Conservation (phyloP, 2,797 vertebrate genomes). For the Rhynchotus rufescens region DNA sequence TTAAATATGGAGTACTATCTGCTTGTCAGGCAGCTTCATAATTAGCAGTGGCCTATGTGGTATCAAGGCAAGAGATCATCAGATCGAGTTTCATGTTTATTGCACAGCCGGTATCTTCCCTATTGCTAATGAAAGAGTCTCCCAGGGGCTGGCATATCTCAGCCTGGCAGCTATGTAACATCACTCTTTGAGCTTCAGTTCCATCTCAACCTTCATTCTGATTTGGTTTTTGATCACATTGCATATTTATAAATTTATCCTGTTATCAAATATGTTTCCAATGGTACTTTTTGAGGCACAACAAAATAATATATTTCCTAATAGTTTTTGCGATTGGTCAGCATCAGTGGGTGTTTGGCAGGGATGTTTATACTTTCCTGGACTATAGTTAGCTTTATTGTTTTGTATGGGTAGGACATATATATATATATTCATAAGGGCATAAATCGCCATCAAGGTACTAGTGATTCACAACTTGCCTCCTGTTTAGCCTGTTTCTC, state of each 20-base stretch:
- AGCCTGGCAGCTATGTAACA: conserved; percentile 52
- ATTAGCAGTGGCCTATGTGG: conserved; percentile 53
- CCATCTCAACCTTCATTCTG: conserved; percentile 46
- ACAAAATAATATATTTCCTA: neutral
- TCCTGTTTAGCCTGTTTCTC: neutral
- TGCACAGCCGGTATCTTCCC: conserved; percentile 43
- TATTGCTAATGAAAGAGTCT: conserved; percentile 66
- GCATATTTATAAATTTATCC: conserved; percentile 32
- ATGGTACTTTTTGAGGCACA: neutral
- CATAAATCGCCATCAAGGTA: neutral
- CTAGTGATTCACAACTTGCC: neutral
- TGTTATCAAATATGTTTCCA: conserved; percentile 17
- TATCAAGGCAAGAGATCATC: conserved; percentile 64
- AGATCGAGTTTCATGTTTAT: conserved; percentile 66
- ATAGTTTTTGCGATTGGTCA: neutral
- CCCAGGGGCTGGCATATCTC: conserved; percentile 49
- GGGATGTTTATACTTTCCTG: neutral
- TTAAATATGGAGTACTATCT: conserved; percentile 60
- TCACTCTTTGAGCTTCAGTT: conserved; percentile 61
- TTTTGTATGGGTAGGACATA: neutral
- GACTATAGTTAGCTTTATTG: neutral
- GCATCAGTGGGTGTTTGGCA: neutral
- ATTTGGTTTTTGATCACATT: conserved; percentile 49
- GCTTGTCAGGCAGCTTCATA: conserved; percentile 61
- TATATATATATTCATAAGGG: neutral